Evolutionary conservation across 2,113 vertebrate species (phyloP).

Genomic region (Cinclus mexicanus): DNA sequence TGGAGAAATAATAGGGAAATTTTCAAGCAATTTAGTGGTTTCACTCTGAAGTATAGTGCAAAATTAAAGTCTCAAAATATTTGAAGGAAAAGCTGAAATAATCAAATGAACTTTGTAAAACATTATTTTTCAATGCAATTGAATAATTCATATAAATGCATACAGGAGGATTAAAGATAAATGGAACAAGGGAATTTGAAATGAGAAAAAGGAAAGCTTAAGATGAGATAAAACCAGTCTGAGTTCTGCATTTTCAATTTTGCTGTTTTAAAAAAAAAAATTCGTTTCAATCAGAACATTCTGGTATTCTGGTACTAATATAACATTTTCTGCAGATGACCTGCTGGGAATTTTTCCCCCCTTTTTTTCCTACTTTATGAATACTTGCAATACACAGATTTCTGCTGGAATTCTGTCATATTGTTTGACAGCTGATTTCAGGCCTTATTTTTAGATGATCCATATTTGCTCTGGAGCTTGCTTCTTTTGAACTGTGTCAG

Average conservation of each 20-base stretch:
- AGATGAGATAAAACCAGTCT: background rate
- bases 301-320: background rate
- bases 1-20: background rate
- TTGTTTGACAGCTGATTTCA: background rate
- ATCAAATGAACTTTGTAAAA: background rate
- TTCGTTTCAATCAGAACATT: background rate
- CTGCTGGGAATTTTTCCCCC: background rate
- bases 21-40: background rate
- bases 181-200: background rate
- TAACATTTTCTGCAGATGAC: background rate
- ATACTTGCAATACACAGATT: background rate
- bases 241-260: background rate
- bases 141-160: background rate
- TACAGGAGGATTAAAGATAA: background rate
- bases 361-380: background rate
- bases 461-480: rapidly evolving
- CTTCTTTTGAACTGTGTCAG: background rate
- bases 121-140: background rate
- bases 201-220: background rate
- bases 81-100: background rate
- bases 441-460: background rate
- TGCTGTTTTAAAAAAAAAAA: background rate
- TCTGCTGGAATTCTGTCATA: background rate
- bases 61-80: background rate
- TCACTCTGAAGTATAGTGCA: background rate